Evolutionary conservation across 2,113 vertebrate genomes (phyloP).

Genomic region (Rynchops niger): DNA sequence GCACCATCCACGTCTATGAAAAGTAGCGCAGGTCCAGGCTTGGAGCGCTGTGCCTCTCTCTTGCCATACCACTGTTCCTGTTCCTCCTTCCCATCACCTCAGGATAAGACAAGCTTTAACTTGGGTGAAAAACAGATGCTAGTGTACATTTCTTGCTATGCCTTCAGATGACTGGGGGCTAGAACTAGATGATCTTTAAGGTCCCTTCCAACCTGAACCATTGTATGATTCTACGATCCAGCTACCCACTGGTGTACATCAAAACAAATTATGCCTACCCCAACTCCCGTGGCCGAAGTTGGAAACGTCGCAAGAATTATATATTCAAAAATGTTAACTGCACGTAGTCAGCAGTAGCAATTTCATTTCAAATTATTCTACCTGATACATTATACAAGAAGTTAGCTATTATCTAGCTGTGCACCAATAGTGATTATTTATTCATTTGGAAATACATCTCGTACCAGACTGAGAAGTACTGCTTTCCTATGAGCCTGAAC

Average conservation of each 20-base stretch:
- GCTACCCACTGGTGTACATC: neutral
- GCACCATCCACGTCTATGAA: neutral
- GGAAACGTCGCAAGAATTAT: neutral
- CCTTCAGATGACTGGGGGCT: neutral
- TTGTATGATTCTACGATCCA: neutral
- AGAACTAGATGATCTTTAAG: no score
- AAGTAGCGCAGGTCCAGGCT: neutral
- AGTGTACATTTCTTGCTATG: neutral
- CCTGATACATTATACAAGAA: constrained; percentile 21
- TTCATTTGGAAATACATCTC: constrained; percentile 43
- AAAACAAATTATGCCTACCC: neutral
- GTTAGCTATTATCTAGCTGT: constrained; percentile 22
- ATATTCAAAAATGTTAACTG: neutral
- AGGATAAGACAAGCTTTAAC: neutral
- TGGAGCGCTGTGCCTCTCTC: neutral
- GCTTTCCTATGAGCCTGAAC: constrained; percentile 24
- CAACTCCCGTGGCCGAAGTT: neutral
- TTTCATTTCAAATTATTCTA: constrained; percentile 37
- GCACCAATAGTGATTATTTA: constrained; percentile 44
- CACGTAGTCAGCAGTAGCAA: neutral
- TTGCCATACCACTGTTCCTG: neutral
- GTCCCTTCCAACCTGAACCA: no score
- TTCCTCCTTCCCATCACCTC: neutral
- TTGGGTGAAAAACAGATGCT: neutral
- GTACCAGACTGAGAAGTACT: neutral